Conservation (phyloP, 2,797 vertebrate species). For the Carcharodon carcharias region DNA sequence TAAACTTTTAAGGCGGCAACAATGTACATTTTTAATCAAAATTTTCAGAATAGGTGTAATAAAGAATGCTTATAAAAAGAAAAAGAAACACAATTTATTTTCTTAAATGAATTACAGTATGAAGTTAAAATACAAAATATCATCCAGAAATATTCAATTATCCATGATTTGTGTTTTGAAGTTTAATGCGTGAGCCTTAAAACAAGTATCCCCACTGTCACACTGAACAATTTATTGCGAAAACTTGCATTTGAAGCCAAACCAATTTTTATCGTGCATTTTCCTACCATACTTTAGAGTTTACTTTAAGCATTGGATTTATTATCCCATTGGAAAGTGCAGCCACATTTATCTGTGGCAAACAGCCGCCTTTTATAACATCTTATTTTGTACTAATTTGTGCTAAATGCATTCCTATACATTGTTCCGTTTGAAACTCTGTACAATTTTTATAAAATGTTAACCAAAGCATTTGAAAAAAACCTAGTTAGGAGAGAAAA, state of each 20-base stretch:
- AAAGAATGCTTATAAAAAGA: background rate
- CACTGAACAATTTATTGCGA: background rate
- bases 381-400: background rate
- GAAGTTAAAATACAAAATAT: background rate
- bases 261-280: background rate
- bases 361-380: background rate
- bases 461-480: background rate
- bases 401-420: background rate
- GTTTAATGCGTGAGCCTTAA: background rate
- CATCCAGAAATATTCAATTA: background rate
- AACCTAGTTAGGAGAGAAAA: background rate
- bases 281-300: background rate
- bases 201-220: background rate
- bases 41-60: background rate
- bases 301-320: background rate
- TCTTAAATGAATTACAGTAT: background rate
- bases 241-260: background rate
- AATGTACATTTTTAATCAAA: background rate
- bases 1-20: background rate
- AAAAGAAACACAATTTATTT: background rate
- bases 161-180: background rate
- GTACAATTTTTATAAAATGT: background rate
- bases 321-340: background rate
- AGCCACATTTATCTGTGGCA: no score
- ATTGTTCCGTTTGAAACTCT: background rate